phyloP scores from a whole-genome alignment of 1,140 invertebrate genomes.

The Pinna nobilis region DNA sequence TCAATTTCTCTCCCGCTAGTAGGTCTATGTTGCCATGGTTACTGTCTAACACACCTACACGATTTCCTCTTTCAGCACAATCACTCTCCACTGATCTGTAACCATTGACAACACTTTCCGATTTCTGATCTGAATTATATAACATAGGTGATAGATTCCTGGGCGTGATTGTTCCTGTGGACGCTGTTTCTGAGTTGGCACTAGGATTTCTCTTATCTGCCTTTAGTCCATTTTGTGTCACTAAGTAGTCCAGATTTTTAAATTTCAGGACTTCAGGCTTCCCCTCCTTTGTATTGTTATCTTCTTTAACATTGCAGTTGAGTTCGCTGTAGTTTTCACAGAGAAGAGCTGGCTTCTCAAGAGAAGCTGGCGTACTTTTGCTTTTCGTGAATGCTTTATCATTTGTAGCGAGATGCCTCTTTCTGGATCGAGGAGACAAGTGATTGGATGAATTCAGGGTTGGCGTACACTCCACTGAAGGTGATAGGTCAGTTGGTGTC shows the following conservation, averaged over 20 bases:
- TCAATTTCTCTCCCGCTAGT: background rate
- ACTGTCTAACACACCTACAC: background rate
- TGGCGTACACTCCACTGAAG: slow-evolving; percentile 38
- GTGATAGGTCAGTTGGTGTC: slow-evolving; percentile 63
- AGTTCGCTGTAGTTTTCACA: too few species aligned
- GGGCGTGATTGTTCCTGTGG: slow-evolving; percentile 35
- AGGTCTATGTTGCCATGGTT: slow-evolving; percentile 10
- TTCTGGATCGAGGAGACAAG: background rate
- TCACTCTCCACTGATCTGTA: slow-evolving; percentile 7
- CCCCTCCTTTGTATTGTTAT: too few species aligned
- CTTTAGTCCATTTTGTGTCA: too few species aligned
- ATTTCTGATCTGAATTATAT: slow-evolving; percentile 8
- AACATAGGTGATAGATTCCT: slow-evolving; percentile 25
- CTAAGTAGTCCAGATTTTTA: too few species aligned
- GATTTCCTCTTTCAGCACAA: slow-evolving; percentile 2
- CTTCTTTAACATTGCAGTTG: too few species aligned
- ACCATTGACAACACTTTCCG: background rate
- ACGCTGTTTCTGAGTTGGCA: slow-evolving; percentile 35
- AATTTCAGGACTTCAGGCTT: too few species aligned
- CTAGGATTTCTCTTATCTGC: too few species aligned
- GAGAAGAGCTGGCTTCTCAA: slow-evolving; percentile 7
- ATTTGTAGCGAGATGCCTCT: background rate
- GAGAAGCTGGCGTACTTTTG: slow-evolving; percentile 1
- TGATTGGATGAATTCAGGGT: background rate
- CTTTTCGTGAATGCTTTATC: background rate